These are phyloP conservation scores for Mustela lutreola DNA, from an alignment of 2,113 vertebrate species.

Conservation along the genomic window DNA sequence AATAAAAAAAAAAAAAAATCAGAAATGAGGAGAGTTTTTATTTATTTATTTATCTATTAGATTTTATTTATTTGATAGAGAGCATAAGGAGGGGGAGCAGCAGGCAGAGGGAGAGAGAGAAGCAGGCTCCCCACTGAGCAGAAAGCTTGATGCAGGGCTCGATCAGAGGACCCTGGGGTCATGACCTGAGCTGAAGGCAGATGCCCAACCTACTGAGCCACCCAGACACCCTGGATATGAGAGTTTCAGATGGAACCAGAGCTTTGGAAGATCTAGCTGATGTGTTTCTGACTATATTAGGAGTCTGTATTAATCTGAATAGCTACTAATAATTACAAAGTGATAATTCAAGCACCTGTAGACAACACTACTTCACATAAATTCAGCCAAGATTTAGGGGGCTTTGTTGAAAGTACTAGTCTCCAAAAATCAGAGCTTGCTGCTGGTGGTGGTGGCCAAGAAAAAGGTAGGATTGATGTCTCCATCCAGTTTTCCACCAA, in stretches of 20 bases:
- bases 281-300: neutral
- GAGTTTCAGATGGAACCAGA: neutral
- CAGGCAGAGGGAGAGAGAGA: too few species aligned
- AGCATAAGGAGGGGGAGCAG: too few species aligned
- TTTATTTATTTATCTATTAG: too few species aligned
- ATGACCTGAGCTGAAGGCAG: neutral
- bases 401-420: neutral
- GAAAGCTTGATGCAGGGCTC: too few species aligned
- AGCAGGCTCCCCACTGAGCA: too few species aligned
- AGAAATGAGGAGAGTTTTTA: neutral
- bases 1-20: neutral
- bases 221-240: neutral
- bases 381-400: neutral
- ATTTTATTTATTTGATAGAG: too few species aligned
- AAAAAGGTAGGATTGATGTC: neutral
- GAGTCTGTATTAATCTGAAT: neutral
- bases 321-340: neutral
- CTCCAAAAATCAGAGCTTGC: neutral
- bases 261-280: neutral
- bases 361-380: neutral
- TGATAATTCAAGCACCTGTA: neutral
- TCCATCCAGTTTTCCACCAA: neutral
- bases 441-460: neutral
- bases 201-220: too few species aligned
- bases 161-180: too few species aligned